These are phyloP conservation scores for Stictocephala bisonia DNA, from an alignment of 2,888 invertebrate genomes.

Conservation along the genomic window DNA sequence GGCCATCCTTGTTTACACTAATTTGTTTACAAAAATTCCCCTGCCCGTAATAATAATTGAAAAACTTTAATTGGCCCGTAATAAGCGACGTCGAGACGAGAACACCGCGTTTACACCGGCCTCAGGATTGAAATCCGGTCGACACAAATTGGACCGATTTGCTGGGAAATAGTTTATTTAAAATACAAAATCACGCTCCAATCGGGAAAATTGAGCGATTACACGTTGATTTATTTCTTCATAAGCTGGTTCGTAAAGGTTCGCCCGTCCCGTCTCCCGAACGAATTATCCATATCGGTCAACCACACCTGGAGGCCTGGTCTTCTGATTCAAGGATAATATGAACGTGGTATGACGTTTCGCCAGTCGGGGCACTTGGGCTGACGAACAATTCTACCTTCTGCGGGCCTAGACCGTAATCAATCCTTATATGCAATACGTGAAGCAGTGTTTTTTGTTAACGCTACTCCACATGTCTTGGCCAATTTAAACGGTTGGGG, in stretches of 20 bases:
- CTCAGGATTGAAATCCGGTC: slow-evolving; percentile 41
- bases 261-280: too few relatives aligned
- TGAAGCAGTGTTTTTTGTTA: too few relatives aligned
- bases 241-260: slow-evolving; percentile 48
- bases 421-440: too few relatives aligned
- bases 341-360: too few relatives aligned
- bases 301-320: too few relatives aligned
- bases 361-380: too few relatives aligned
- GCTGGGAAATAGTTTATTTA: slow-evolving; percentile 41
- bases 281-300: too few relatives aligned
- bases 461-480: too few relatives aligned
- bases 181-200: slow-evolving; percentile 45
- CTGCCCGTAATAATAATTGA: slow-evolving; percentile 38
- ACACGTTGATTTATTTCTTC: slow-evolving; percentile 54
- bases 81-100: slow-evolving; percentile 20
- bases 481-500: too few relatives aligned
- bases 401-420: too few relatives aligned
- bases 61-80: slow-evolving; percentile 39
- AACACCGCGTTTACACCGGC: slow-evolving; percentile 33
- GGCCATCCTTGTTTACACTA: slow-evolving; percentile 45
- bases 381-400: too few relatives aligned
- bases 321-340: too few relatives aligned
- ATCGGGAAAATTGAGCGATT: slow-evolving; percentile 51
- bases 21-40: slow-evolving; percentile 46
- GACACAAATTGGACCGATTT: slow-evolving; percentile 43